Evolutionary conservation across 2,797 vertebrate species (phyloP), one percentile per base, ranked within the genome.

Genomic region (Acipenser transmontanus): DNA sequence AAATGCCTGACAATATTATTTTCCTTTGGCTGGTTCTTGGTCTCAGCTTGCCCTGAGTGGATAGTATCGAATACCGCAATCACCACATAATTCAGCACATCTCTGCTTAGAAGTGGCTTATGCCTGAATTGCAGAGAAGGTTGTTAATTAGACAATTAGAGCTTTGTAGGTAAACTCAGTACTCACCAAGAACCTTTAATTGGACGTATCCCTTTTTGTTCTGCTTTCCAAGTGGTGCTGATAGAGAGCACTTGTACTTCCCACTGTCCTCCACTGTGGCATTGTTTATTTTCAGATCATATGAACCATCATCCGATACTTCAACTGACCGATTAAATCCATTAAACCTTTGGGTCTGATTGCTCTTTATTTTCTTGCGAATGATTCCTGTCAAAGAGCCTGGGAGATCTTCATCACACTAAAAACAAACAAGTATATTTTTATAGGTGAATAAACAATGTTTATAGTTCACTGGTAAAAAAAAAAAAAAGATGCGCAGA

Each of bases 141-240:
- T 34, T 34, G 34, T 34, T 34, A 34, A 34, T 34, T 34, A 34
- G 34, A 34, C 4, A 34, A 34, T 4, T 34, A 34, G 4, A 34
- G 4, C 34, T 34, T 34, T 34, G 34, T 34, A 34, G 34, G 34
- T 34, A 34, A 34, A 34, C 34, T 34, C 34, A 34, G 34, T 5
- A 67, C 78, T 77, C 61, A 90, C 88, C 87, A 73, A 63, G n/a
- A 2, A 90, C 56, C 0, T 1, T 68, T 52, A 91, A 85, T 6
- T 47, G 10, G 13, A 85, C 52, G 14, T 20, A 1, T 1, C 78
- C 78, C 0, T 84, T 72, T 9, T 64, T 76, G 76, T 84, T 85
- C 72, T 77, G 73, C 20, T 89, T 73, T 2, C 88, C 88, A n/a
- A 86, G 66, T 0, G 85, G 82, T 6, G 87, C 86, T 0, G 71